phyloP scores from a whole-genome alignment of 2,888 invertebrate genomes.

The Thera obeliscata region DNA sequence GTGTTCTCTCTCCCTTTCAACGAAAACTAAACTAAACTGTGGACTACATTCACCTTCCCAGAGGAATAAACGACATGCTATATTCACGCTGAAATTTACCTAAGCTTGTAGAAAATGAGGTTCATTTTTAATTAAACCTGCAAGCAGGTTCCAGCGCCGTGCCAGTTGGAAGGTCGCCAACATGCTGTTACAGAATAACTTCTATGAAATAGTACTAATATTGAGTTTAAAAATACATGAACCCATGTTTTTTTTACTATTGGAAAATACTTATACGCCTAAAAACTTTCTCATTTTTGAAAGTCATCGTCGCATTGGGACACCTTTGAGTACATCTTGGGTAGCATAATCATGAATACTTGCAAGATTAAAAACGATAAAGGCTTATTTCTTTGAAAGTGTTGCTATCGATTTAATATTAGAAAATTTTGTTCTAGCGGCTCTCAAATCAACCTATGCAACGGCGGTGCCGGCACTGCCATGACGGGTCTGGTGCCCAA shows the following conservation, averaged over 20 bases:
- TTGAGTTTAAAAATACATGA: background rate
- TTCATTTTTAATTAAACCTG: constrained; percentile 24
- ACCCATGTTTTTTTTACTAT: no score
- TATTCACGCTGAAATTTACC: constrained; percentile 18
- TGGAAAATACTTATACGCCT: no score
- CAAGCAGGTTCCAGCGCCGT: constrained; percentile 16
- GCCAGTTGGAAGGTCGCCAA: constrained; percentile 40
- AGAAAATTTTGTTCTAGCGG: constrained; percentile 80
- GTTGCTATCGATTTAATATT: background rate
- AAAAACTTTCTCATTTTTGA: no score
- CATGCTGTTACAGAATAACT: constrained; percentile 26
- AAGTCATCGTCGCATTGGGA: no score
- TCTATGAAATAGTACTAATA: constrained; percentile 18
- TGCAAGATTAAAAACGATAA: no score
- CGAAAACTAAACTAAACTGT: constrained; percentile 5
- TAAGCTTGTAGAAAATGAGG: constrained; percentile 13
- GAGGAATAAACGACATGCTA: constrained; percentile 5
- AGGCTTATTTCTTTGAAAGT: no score
- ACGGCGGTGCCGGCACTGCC: constrained; percentile 84
- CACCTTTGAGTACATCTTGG: no score
- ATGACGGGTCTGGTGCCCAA: constrained; percentile 86
- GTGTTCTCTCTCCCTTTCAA: background rate
- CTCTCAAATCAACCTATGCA: constrained; percentile 90
- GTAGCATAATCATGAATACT: no score
- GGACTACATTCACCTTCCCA: constrained; percentile 4